phyloP scores from a whole-genome alignment of 2,113 vertebrate species.

The Irena cyanogastra region DNA sequence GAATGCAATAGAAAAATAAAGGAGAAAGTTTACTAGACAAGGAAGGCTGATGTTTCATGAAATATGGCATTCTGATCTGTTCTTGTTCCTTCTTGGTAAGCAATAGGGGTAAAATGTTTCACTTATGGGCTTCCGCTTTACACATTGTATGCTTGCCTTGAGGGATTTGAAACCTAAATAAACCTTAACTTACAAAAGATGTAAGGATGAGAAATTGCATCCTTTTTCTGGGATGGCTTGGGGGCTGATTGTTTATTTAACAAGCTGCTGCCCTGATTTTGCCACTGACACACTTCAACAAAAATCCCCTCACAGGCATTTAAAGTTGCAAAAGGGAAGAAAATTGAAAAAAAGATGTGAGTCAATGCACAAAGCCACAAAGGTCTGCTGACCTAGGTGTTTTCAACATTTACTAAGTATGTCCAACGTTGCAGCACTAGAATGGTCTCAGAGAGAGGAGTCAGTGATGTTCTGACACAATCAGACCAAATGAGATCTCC shows the following conservation, averaged over 20 bases:
- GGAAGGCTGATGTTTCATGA: slow-evolving; percentile 27
- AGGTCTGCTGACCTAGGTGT: not conserved
- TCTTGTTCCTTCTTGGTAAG: slow-evolving; percentile 4
- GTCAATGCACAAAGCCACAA: not conserved
- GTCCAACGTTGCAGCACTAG: not conserved
- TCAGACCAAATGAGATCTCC: not conserved
- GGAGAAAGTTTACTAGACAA: not conserved
- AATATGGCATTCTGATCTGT: not conserved
- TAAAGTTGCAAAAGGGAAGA: not conserved
- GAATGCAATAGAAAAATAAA: not conserved
- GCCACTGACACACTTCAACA: not conserved
- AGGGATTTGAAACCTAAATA: slow-evolving; percentile 33
- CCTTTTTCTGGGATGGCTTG: not conserved
- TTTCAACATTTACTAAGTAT: not conserved
- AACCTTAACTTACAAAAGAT: slow-evolving; percentile 2
- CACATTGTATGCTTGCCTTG: not conserved
- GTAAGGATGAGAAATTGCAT: slow-evolving; percentile 15
- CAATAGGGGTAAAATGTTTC: slow-evolving; percentile 17
- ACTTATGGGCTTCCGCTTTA: slow-evolving; percentile 8
- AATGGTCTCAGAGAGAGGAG: not conserved
- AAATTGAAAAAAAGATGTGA: not conserved
- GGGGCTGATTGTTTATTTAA: slow-evolving; percentile 44
- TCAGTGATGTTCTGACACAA: not conserved
- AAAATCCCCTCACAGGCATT: not conserved
- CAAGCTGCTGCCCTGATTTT: slow-evolving; percentile 27